Conservation (phyloP, 2,113 vertebrate species). For the Emydocephalus ijimae region DNA sequence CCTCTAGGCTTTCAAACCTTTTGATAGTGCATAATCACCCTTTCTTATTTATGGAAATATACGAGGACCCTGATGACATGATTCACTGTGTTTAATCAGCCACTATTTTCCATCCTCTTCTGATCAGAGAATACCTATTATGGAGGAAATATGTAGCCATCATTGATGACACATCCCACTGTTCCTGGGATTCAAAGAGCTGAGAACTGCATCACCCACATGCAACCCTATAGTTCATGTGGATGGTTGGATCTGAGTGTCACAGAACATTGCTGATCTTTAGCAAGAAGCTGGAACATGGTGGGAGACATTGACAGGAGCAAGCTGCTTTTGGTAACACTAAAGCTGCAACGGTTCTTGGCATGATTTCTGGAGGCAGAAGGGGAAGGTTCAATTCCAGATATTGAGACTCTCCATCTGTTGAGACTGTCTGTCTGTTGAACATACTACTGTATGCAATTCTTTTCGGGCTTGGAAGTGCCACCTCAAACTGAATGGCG, state of each 20-base stretch:
- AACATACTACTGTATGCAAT: background rate
- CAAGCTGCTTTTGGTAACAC: background rate
- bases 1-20: background rate
- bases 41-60: background rate
- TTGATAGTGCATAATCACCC: background rate
- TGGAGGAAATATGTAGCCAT: background rate
- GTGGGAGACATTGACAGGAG: background rate
- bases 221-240: background rate
- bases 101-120: background rate
- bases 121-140: background rate
- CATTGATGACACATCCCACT: background rate
- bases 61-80: background rate
- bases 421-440: background rate
- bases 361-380: slow-evolving; percentile 12
- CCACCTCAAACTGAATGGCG: background rate
- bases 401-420: background rate
- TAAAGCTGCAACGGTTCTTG: background rate
- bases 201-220: background rate
- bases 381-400: background rate
- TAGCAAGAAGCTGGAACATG: background rate
- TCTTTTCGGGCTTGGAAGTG: background rate
- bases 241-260: background rate
- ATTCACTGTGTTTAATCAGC: background rate
- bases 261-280: background rate
- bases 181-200: background rate